phyloP scores from a whole-genome alignment of 2,113 vertebrate species.

The Lepus europaeus region DNA sequence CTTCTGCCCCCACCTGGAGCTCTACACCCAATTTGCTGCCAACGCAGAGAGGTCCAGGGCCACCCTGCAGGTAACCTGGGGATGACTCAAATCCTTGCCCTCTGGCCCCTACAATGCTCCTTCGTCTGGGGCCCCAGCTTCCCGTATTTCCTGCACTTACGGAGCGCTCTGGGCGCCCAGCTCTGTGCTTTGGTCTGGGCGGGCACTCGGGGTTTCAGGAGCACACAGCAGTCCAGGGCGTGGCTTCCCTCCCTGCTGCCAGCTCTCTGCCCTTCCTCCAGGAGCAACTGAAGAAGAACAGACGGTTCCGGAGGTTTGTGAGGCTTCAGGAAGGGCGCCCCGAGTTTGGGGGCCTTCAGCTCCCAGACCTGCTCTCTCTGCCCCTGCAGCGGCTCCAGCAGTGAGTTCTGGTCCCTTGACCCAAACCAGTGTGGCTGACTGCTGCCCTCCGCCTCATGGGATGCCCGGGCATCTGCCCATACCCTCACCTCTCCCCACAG shows the following conservation, averaged over 20 bases:
- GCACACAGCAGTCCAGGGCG: not conserved
- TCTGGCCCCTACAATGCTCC: not conserved
- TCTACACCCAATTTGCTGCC: constrained; percentile 92
- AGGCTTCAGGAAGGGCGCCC: constrained; percentile 94
- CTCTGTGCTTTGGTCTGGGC: not conserved
- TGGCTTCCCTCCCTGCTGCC: constrained; percentile 7
- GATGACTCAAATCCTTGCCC: not conserved
- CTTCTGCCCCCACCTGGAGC: constrained; percentile 90
- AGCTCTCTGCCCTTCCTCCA: constrained; percentile 71
- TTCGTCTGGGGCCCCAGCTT: constrained; percentile 38
- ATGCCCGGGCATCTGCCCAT: not conserved
- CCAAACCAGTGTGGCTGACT: not conserved
- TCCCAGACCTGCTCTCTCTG: constrained; percentile 94
- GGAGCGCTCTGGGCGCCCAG: not conserved
- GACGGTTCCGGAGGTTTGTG: constrained; percentile 93
- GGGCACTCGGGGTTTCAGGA: not conserved
- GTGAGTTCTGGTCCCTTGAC: constrained; percentile 87
- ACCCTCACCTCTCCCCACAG: not conserved
- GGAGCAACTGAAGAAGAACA: constrained; percentile 93
- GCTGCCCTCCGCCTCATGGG: not conserved
- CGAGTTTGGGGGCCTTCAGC: constrained; percentile 89
- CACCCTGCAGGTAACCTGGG: constrained; percentile 89
- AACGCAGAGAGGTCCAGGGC: constrained; percentile 91
- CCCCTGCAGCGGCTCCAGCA: constrained; percentile 92
- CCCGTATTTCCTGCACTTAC: not conserved